Base-by-base conservation (phyloP, 2,888 invertebrate species). In the Parapristionchus giblindavisi region DNA sequence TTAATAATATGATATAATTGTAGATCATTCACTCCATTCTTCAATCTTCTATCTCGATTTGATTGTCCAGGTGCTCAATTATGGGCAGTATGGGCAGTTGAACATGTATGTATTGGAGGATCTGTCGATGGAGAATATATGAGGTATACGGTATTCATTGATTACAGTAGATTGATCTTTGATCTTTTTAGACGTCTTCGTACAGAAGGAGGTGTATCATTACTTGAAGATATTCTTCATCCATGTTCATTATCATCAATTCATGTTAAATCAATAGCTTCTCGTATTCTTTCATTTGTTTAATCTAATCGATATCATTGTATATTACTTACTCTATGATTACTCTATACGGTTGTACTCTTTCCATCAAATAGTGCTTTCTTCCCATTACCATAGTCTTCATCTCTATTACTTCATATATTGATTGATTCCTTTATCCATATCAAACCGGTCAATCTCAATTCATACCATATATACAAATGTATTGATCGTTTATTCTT, bases 81-180 rank as follows among this genome's bases (percentile, higher is more conserved):
- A 75, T 93, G 93, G 93, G 93, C 93, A 17, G 91, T 92, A 4
- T 93, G 93, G 93, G 93, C 93, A 1, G 92, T 93, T 81, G 92
- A 92, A 86, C 93, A 93, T 87, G 93, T 93, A 48, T 71, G 70
- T n/a, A 56, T 71, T 17, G 70, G 70, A 71, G 56, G 70, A 29
- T 36, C 54, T 5, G 40, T 56, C 27, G 70, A 68, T 52, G 68
- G 51, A 52, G 68, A 71, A n/a, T 71, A 71, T 71, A 34, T 71
- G 11, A 56, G 68, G 68, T 68, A 61, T 1, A 48, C 14, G 48
- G 48, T 21, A 48, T 48, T 14, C 21, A 14, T 21, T 11, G 14
- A 48, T 48, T 21, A 21, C 21, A 14, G 48, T 14, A 14, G 17
- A 48, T 48, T 48, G 17, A 11, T 24, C 54, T n/a, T n/a, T 24